A percentile compares a stretch with the other conserved stretches of the same genome.
These are phyloP conservation scores for Microtus oregoni DNA, from an alignment of 2,113 vertebrate species.

Conservation along the genomic window DNA sequence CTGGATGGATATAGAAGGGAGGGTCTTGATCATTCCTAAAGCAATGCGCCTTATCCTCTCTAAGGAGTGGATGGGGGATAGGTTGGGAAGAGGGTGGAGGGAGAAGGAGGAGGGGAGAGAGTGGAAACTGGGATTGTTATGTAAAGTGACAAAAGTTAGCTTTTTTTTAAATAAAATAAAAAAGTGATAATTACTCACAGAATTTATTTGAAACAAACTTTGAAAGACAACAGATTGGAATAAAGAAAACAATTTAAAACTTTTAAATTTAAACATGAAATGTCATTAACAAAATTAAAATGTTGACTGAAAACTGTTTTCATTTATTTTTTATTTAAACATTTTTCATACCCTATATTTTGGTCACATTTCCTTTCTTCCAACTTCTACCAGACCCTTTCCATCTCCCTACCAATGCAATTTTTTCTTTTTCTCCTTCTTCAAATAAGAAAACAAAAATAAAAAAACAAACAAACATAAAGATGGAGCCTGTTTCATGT, in stretches of 20 bases:
- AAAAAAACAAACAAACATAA: background rate
- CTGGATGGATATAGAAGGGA: too few relatives aligned
- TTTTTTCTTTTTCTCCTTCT: background rate
- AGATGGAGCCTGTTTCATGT: background rate
- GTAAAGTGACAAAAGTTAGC: too few relatives aligned
- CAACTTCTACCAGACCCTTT: background rate
- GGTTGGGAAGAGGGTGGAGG: too few relatives aligned
- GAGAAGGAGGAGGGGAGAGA: too few relatives aligned
- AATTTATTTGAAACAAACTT: background rate
- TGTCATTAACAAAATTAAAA: background rate
- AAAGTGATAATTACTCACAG: background rate
- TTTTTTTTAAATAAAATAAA: background rate
- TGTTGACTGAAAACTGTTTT: background rate
- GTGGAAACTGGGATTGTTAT: too few relatives aligned
- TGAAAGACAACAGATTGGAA: background rate
- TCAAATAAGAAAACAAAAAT: background rate
- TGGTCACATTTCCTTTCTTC: background rate
- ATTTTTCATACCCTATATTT: background rate
- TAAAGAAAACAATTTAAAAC: background rate
- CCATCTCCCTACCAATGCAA: background rate
- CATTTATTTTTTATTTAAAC: background rate
- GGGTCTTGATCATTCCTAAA: too few relatives aligned
- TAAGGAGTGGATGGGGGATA: too few relatives aligned
- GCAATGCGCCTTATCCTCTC: too few relatives aligned
- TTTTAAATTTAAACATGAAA: conserved; percentile 19